These are phyloP conservation scores for Prunella fulvescens DNA, from an alignment of 2,113 vertebrate genomes.

Conservation along the genomic window DNA sequence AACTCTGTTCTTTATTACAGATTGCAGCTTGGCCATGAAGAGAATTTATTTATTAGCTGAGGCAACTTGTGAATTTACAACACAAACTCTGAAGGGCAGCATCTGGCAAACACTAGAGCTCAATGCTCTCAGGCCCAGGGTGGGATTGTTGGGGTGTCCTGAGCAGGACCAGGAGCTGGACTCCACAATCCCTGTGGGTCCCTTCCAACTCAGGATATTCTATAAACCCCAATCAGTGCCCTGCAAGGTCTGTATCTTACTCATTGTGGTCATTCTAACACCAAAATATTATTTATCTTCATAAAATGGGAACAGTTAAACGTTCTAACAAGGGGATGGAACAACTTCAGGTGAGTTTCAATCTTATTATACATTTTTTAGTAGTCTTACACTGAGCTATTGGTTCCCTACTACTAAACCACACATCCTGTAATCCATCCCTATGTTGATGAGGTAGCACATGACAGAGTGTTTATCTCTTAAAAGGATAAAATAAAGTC, in stretches of 20 bases:
- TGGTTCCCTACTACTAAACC: not conserved
- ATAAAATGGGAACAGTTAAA: not conserved
- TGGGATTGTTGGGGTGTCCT: not conserved
- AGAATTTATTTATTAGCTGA: not conserved
- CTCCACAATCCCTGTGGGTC: not conserved
- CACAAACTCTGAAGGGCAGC: not conserved
- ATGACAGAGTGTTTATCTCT: not conserved
- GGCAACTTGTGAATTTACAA: not conserved
- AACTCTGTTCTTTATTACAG: not conserved
- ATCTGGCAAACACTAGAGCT: not conserved
- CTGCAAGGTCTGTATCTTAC: rapidly evolving
- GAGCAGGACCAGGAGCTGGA: not conserved
- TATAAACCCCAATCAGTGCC: rapidly evolving
- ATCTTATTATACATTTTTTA: not conserved
- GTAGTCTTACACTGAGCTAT: not conserved
- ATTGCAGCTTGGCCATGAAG: rapidly evolving
- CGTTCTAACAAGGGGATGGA: not conserved
- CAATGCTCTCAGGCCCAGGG: not conserved
- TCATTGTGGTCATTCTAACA: not conserved
- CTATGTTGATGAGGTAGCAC: not conserved
- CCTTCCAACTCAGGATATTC: too few relatives aligned
- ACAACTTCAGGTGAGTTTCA: not conserved
- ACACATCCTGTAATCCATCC: not conserved
- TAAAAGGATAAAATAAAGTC: not conserved
- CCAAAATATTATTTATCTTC: not conserved